Base-by-base conservation (phyloP, 2,888 invertebrate genomes). In the Chirona hameri region DNA sequence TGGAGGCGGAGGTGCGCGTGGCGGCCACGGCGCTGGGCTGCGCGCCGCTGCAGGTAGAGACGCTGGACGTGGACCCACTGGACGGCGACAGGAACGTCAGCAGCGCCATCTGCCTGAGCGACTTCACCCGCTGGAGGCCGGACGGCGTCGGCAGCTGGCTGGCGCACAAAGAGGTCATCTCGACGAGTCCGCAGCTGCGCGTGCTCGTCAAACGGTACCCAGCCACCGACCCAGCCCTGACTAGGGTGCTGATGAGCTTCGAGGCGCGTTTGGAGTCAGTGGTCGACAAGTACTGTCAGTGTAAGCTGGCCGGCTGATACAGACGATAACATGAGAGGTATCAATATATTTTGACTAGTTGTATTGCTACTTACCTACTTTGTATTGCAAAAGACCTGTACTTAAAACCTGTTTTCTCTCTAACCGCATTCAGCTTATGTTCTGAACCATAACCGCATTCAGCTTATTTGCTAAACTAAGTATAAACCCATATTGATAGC, bases 111-210 rank as follows among this genome's bases (percentile, higher is more conserved):
- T 76, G 76, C 12, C 76, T 76, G 39, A 21, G 76, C 24, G 76
- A 76, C 76, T 76, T 76, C 46, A 21, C 24, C 24, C 76, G 76
- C 39, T 76, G 76, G 76, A 14, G n/a, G 27, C 76, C 76, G 46
- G 76, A 18, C 24, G 46, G 24, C 21, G 18, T 7, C 5, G 9
- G 18, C 2, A 1, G 9, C 24, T 76, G 76, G 76, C 2, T 24
- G 27, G 76, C 76, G 24, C 10, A 39, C 21, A 76, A 46, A 46
- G 76, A 39, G 76, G 24, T 76, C 10, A 39, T 76, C 21, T 76
- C 76, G 46, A 14, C 76, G 46, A 46, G 76, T 24, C 76, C 76
- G 1, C 46, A 76, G 46, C 46, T 76, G 39, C 39, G 76, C 24
- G 46, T 76, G 76, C 24, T 76, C 24, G 39, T 76, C 46, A 76